Conservation (phyloP, 2,888 invertebrate genomes). For the Dynastes hyllus region DNA sequence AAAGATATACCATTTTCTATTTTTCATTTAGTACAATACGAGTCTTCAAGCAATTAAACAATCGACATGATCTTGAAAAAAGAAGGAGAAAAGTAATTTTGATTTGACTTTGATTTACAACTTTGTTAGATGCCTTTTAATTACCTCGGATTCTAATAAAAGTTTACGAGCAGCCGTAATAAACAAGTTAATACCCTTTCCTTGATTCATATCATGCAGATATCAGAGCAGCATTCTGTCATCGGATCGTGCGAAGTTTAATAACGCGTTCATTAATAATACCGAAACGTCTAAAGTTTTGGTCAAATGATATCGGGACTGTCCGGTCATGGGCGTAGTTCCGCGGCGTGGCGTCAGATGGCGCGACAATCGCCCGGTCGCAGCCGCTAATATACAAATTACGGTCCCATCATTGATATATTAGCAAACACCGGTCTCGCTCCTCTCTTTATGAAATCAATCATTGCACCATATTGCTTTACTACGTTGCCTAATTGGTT, state of each 20-base stretch:
- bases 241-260: constrained; percentile 46
- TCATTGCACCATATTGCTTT: constrained; percentile 58
- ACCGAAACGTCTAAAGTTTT: constrained; percentile 53
- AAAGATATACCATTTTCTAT: no score
- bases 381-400: constrained; percentile 61
- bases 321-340: constrained; percentile 58
- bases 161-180: constrained; percentile 1
- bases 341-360: constrained; percentile 60
- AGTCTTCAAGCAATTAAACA: no score
- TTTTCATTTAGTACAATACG: no score
- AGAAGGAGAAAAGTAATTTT: background rate
- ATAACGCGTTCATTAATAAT: constrained; percentile 51
- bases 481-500: constrained; percentile 57
- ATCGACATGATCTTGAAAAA: no score
- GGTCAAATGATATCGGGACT: constrained; percentile 55
- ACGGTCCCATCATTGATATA: constrained; percentile 61
- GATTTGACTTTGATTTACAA: background rate
- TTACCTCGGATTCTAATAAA: background rate
- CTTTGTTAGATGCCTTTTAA: constrained; percentile 4
- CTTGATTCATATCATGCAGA: constrained; percentile 25
- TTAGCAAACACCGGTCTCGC: constrained; percentile 57
- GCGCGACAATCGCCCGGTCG: constrained; percentile 60
- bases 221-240: constrained; percentile 34
- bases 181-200: constrained; percentile 28
- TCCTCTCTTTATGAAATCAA: constrained; percentile 58